A percentile compares a stretch with the other conserved stretches of the same genome.
Evolutionary conservation across 92 coral and sea anemone genomes (phyloP).

Genomic region (Porites lobata): DNA sequence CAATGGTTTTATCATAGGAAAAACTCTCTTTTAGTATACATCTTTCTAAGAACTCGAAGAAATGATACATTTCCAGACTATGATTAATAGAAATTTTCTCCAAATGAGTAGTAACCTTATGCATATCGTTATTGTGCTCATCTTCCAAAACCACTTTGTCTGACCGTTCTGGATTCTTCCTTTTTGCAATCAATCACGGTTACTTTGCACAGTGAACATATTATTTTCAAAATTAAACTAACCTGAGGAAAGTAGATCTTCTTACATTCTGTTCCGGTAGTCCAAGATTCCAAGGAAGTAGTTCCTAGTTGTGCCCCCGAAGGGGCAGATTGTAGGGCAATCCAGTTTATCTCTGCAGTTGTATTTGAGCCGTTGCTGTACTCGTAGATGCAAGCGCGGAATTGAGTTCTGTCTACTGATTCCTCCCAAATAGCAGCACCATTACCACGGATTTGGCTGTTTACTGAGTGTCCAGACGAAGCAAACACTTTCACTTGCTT

Average conservation of each 20-base stretch:
- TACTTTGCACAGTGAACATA: no score
- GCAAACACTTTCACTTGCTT: slow-evolving; percentile 15
- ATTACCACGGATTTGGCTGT: neutral
- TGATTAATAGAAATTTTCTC: no score
- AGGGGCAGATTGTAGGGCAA: neutral
- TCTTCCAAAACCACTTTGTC: no score
- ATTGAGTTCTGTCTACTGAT: neutral
- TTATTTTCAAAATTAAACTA: neutral
- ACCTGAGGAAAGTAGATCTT: neutral
- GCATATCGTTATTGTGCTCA: no score
- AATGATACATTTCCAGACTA: no score
- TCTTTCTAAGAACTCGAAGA: no score
- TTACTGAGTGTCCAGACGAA: neutral
- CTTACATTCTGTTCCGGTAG: slow-evolving; percentile 26
- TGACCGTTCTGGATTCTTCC: no score
- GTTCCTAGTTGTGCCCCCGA: slow-evolving; percentile 3
- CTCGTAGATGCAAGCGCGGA: slow-evolving; percentile 13
- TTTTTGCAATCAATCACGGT: no score
- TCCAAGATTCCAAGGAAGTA: slow-evolving; percentile 6
- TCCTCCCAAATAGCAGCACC: slow-evolving; percentile 47
- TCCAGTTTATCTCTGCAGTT: neutral
- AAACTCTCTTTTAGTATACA: no score
- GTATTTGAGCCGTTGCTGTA: slow-evolving; percentile 4
- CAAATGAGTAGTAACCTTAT: no score
- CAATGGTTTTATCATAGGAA: no score